A percentile compares a stretch with the other conserved stretches of the same genome.
phyloP scores from a whole-genome alignment of 2,888 invertebrate species.

The Clostera curtula region DNA sequence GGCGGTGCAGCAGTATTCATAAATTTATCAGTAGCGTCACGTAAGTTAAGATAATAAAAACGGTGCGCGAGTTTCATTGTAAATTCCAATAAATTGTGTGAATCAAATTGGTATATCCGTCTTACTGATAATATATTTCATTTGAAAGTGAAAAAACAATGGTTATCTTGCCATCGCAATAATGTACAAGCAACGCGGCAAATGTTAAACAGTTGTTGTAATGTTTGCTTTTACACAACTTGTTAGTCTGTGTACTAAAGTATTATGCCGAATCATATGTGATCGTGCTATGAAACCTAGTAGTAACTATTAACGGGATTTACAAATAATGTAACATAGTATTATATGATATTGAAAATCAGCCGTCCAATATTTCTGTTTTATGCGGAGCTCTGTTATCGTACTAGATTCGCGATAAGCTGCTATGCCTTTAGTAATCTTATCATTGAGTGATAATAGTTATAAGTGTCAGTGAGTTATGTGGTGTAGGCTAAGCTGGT shows the following conservation, averaged over 20 bases:
- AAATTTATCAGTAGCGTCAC: conserved; percentile 18
- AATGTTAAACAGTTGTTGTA: too few relatives aligned
- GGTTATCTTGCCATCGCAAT: background rate
- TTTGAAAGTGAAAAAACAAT: conserved; percentile 4
- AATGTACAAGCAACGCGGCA: too few relatives aligned
- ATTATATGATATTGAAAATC: conserved; percentile 40
- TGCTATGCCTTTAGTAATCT: conserved; percentile 64
- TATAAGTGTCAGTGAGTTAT: conserved; percentile 73
- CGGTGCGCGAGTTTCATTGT: conserved; percentile 21
- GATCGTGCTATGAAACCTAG: too few relatives aligned
- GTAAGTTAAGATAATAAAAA: conserved; percentile 20
- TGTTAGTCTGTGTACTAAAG: too few relatives aligned
- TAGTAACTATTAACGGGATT: too few relatives aligned
- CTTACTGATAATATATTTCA: conserved; percentile 8
- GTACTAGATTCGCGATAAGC: conserved; percentile 67
- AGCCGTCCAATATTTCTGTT: conserved; percentile 44
- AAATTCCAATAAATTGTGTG: conserved; percentile 23
- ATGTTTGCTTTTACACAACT: too few relatives aligned
- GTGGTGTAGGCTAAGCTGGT: conserved; percentile 53
- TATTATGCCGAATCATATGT: too few relatives aligned
- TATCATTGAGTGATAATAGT: conserved; percentile 71
- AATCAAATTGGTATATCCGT: conserved; percentile 19
- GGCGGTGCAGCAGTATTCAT: conserved; percentile 15
- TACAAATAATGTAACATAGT: too few relatives aligned
- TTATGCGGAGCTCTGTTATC: conserved; percentile 59